Evolutionary conservation across 1,140 invertebrate genomes (phyloP).

Genomic region (Pseudomyrmex gracilis): DNA sequence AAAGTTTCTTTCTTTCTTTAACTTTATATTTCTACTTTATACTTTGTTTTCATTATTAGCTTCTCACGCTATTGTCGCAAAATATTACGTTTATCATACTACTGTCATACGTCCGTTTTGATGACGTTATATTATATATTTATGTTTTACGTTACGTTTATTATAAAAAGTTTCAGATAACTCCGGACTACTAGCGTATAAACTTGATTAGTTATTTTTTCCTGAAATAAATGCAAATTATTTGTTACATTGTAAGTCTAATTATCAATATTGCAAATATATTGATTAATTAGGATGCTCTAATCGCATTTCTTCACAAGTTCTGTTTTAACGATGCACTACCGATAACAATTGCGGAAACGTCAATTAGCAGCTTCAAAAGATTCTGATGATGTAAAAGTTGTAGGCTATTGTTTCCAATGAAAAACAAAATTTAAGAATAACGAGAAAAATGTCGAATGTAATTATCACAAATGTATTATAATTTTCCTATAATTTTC

Average conservation of each 20-base stretch:
- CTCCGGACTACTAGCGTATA: too few relatives aligned
- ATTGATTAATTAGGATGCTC: neutral
- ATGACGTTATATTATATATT: too few relatives aligned
- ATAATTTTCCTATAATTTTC: neutral
- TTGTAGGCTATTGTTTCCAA: neutral
- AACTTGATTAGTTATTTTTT: too few relatives aligned
- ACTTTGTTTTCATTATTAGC: too few relatives aligned
- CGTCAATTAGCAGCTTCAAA: neutral
- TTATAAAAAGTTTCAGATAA: too few relatives aligned
- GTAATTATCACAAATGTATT: neutral
- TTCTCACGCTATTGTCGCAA: too few relatives aligned
- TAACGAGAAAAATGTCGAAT: neutral
- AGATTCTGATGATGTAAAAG: neutral
- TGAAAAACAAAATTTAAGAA: conserved; percentile 1
- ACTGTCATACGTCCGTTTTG: too few relatives aligned
- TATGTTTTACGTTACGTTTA: too few relatives aligned
- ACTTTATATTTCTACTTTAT: neutral
- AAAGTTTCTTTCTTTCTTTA: neutral
- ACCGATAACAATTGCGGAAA: neutral
- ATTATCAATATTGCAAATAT: too few relatives aligned
- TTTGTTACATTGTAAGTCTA: too few relatives aligned
- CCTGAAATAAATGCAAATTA: too few relatives aligned
- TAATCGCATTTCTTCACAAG: neutral
- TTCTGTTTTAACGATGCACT: neutral
- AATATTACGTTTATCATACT: too few relatives aligned